These are phyloP conservation scores for Malacoctenus gilli DNA, from an alignment of 2,797 vertebrate genomes.

Conservation along the genomic window DNA sequence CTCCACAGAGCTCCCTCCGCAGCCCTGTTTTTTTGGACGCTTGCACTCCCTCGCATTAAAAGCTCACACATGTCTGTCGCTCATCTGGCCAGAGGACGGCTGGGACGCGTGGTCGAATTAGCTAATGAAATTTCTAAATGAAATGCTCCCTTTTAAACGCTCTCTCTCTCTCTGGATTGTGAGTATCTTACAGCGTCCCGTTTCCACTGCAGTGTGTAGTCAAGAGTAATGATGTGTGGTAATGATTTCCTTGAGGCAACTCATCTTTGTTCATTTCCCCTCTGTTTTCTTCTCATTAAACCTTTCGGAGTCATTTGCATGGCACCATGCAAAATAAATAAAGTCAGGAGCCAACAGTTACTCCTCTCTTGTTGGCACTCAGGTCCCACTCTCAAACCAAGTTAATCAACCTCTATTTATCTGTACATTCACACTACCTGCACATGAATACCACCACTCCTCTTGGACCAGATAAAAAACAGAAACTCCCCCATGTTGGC, in stretches of 20 bases:
- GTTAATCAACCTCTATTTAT: constrained; percentile 33
- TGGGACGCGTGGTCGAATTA: constrained; percentile 38
- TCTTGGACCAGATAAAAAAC: constrained; percentile 23
- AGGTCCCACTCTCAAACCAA: constrained; percentile 31
- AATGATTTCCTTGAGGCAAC: constrained; percentile 77
- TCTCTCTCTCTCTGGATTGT: constrained; percentile 46
- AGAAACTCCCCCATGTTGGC: too few relatives aligned
- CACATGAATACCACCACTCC: constrained; percentile 6
- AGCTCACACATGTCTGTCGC: constrained; percentile 23
- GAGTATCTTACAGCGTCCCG: constrained; percentile 46
- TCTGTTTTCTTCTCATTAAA: constrained; percentile 75
- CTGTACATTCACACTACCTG: background rate
- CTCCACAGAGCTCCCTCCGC: constrained; percentile 22
- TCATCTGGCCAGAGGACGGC: constrained; percentile 37
- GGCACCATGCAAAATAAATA: constrained; percentile 72
- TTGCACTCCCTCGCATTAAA: constrained; percentile 23
- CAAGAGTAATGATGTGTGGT: constrained; percentile 76
- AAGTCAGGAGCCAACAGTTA: constrained; percentile 59
- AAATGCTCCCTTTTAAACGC: constrained; percentile 46
- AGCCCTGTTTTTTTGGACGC: constrained; percentile 10
- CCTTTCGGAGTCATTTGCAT: constrained; percentile 68
- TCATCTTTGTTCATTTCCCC: constrained; percentile 75
- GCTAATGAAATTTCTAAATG: constrained; percentile 28
- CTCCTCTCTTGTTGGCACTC: constrained; percentile 52
- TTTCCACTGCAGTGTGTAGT: constrained; percentile 65